Evolutionary conservation across 53 echinoderm and acorn worm genomes (phyloP).

Genomic region (Pentamera pediparva): DNA sequence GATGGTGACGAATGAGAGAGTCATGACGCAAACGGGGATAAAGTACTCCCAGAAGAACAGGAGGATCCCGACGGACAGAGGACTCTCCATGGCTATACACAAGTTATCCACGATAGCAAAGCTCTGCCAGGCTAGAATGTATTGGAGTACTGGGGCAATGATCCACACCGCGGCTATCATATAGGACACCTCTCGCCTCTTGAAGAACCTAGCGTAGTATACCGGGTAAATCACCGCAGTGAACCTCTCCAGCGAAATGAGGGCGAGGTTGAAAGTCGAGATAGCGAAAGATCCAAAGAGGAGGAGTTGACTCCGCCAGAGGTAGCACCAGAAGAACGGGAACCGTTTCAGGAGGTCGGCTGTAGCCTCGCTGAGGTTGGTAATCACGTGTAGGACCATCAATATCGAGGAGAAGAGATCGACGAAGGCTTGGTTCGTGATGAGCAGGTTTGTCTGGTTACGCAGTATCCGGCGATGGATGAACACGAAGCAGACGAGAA

Average conservation of each 20-base stretch:
- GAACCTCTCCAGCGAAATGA: slow-evolving; percentile 71
- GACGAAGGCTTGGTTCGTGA: slow-evolving; percentile 70
- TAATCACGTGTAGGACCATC: slow-evolving; percentile 21
- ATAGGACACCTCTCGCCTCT: slow-evolving; percentile 11
- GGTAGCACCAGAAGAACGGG: slow-evolving; percentile 31
- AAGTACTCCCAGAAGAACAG: slow-evolving; percentile 78
- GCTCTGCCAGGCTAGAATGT: not conserved
- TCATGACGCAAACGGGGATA: slow-evolving; percentile 64
- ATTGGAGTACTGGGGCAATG: slow-evolving; percentile 39
- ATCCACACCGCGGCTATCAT: slow-evolving; percentile 18
- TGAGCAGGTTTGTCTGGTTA: slow-evolving; percentile 59
- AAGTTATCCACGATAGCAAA: not conserved
- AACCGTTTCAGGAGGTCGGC: not conserved
- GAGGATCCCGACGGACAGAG: slow-evolving; percentile 33
- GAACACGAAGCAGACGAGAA: slow-evolving; percentile 54
- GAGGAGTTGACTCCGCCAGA: slow-evolving; percentile 52
- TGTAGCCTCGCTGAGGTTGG: not conserved
- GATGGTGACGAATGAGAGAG: slow-evolving; percentile 52
- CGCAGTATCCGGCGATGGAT: slow-evolving; percentile 40
- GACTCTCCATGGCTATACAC: not conserved
- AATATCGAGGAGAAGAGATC: slow-evolving; percentile 58
- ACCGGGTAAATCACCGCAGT: slow-evolving; percentile 63
- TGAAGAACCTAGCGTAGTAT: slow-evolving; percentile 54
- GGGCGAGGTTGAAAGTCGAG: slow-evolving; percentile 73
- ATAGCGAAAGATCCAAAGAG: slow-evolving; percentile 60